Percentiles rank a stretch among this genome's conserved stretches.
Evolutionary conservation across 2,888 invertebrate genomes (phyloP).

Genomic region (Malthinus seriepunctatus): DNA sequence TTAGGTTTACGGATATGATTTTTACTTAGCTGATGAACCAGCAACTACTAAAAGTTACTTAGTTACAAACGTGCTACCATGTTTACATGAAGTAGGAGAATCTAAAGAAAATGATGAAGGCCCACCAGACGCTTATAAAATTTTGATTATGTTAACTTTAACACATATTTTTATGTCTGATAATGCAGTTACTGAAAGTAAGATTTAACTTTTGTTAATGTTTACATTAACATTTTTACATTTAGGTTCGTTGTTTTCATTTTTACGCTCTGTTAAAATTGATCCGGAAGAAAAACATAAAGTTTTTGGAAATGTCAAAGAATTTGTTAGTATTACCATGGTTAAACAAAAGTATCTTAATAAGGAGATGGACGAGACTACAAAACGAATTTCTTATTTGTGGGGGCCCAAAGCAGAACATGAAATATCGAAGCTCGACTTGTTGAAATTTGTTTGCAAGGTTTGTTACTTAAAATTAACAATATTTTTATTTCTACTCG

Average conservation of each 20-base stretch:
- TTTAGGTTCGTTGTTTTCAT: conserved; percentile 20
- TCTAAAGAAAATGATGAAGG: not conserved
- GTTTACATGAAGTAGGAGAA: not conserved
- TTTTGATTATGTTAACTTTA: conserved; percentile 23
- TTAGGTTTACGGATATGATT: conserved; percentile 24
- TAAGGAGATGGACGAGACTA: conserved; percentile 9
- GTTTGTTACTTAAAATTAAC: conserved; percentile 1
- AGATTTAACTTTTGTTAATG: not conserved
- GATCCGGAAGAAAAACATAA: conserved; percentile 12
- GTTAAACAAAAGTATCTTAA: conserved; percentile 24
- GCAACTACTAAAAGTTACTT: conserved; percentile 15
- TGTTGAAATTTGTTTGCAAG: conserved; percentile 26
- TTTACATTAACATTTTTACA: not conserved
- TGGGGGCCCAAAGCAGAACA: conserved; percentile 22
- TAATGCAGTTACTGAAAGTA: conserved; percentile 17
- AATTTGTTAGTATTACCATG: conserved; percentile 17
- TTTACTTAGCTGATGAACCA: conserved; percentile 10
- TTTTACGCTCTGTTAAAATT: conserved; percentile 16
- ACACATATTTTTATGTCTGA: conserved; percentile 25
- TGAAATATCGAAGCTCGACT: conserved; percentile 22
- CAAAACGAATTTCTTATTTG: conserved; percentile 9
- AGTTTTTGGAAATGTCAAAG: conserved; percentile 26
- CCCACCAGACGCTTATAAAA: conserved; percentile 18
- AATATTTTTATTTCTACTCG: not conserved
- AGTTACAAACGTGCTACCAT: conserved; percentile 13